Conservation (phyloP, 2,797 vertebrate species). For the Eleutherodactylus coqui region DNA sequence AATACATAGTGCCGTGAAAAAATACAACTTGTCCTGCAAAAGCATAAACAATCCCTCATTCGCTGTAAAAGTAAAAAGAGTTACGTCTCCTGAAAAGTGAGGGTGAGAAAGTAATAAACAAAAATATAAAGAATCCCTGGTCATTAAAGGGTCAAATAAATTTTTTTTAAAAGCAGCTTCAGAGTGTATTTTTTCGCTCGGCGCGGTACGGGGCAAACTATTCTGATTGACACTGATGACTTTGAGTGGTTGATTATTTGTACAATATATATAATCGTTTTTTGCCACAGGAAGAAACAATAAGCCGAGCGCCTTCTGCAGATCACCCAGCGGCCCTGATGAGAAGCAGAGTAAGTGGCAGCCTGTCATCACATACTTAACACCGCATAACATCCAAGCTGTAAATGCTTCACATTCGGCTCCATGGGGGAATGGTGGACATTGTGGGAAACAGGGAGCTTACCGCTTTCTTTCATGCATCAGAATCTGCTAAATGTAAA, state of each 20-base stretch:
- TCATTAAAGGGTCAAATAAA: too few species aligned
- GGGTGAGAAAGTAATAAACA: too few species aligned
- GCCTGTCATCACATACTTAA: constrained; percentile 43
- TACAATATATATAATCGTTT: neutral
- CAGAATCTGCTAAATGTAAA: constrained; percentile 27
- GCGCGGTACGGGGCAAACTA: neutral
- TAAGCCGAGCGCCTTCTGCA: neutral
- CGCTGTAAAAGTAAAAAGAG: too few species aligned
- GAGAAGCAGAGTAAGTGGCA: constrained; percentile 36
- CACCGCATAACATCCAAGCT: constrained; percentile 27
- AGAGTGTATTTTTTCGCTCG: neutral
- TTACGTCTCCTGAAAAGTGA: too few species aligned
- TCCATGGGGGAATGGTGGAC: neutral
- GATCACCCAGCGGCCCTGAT: neutral
- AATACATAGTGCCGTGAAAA: too few species aligned
- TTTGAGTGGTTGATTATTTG: neutral
- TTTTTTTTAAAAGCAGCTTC: too few species aligned
- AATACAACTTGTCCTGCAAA: too few species aligned
- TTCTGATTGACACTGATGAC: neutral
- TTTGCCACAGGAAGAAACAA: neutral
- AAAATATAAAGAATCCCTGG: too few species aligned
- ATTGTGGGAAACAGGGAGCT: neutral
- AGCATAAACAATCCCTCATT: too few species aligned
- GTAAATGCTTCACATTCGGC: constrained; percentile 37
- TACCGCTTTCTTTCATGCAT: constrained; percentile 10